These are phyloP conservation scores for Theropithecus gelada DNA, from an alignment of 2,113 vertebrate genomes.

Conservation along the genomic window DNA sequence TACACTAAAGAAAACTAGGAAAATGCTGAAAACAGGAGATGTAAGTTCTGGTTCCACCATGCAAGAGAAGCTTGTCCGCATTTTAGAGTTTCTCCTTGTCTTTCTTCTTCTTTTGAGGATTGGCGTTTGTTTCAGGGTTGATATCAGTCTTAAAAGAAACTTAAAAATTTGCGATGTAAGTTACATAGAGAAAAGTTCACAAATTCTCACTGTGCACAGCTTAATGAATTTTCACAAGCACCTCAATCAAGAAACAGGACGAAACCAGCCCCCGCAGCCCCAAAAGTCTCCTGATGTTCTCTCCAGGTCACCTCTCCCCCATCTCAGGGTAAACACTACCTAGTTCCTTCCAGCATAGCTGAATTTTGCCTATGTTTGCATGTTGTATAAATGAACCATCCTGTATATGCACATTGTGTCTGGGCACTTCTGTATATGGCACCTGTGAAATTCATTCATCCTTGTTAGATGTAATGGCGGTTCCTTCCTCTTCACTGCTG, in stretches of 20 bases:
- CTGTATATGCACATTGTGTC: fast-evolving
- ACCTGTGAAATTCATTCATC: fast-evolving
- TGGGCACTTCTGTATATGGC: fast-evolving
- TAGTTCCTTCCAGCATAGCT: neutral
- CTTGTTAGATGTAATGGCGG: fast-evolving
- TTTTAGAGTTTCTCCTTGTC: neutral
- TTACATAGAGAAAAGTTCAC: neutral
- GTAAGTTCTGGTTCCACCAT: fast-evolving
- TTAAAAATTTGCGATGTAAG: neutral
- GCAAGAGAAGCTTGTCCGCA: neutral
- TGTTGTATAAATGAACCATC: fast-evolving
- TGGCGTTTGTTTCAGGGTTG: neutral
- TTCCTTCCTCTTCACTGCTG: neutral
- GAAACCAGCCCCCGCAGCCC: fast-evolving
- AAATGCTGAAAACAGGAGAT: neutral
- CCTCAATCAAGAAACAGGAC: neutral
- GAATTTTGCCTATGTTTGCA: fast-evolving
- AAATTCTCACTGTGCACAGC: no score
- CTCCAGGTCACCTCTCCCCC: neutral
- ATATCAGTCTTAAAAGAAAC: neutral
- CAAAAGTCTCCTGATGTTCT: neutral
- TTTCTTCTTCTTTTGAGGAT: neutral
- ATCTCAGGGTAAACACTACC: fast-evolving
- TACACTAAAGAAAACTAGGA: neutral
- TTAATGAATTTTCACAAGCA: neutral